These are phyloP conservation scores for Okapia johnstoni DNA, from an alignment of 2,113 vertebrate species.

Conservation along the genomic window DNA sequence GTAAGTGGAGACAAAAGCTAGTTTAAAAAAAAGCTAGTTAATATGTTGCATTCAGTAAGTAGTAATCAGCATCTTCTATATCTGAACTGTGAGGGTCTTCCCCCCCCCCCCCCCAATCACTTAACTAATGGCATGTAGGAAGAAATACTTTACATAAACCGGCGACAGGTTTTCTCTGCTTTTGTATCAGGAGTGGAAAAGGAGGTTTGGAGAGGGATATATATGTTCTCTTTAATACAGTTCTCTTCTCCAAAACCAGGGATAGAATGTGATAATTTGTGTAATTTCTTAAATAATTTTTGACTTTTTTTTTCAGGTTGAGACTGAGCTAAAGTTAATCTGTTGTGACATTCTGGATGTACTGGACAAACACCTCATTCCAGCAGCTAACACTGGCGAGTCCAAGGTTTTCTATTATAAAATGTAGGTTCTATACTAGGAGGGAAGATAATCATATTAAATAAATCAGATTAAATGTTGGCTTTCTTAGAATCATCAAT, in stretches of 20 bases:
- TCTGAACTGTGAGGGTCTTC: too few relatives aligned
- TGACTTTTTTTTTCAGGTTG: slow-evolving; percentile 84
- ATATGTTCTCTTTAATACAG: not conserved
- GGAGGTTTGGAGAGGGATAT: not conserved
- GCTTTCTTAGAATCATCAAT: slow-evolving; percentile 15
- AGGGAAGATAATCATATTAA: slow-evolving; percentile 64
- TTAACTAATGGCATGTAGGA: not conserved
- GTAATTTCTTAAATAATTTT: not conserved
- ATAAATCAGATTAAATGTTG: slow-evolving; percentile 63
- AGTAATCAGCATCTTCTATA: not conserved
- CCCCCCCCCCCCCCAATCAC: not conserved
- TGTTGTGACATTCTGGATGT: slow-evolving; percentile 98
- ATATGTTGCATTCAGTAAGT: not conserved
- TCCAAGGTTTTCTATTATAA: slow-evolving; percentile 99
- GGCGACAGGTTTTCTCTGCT: not conserved
- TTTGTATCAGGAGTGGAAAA: not conserved
- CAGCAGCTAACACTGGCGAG: slow-evolving; percentile 95
- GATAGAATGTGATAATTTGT: not conserved
- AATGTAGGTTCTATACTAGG: slow-evolving; percentile 87
- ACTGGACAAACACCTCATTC: slow-evolving; percentile 98
- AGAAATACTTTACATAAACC: not conserved
- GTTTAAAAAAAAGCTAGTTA: not conserved
- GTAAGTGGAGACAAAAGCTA: not conserved
- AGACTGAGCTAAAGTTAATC: slow-evolving; percentile 96
- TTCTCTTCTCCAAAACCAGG: not conserved